Evolutionary conservation across 2,888 invertebrate genomes (phyloP).

Genomic region (Adineta ricciae): DNA sequence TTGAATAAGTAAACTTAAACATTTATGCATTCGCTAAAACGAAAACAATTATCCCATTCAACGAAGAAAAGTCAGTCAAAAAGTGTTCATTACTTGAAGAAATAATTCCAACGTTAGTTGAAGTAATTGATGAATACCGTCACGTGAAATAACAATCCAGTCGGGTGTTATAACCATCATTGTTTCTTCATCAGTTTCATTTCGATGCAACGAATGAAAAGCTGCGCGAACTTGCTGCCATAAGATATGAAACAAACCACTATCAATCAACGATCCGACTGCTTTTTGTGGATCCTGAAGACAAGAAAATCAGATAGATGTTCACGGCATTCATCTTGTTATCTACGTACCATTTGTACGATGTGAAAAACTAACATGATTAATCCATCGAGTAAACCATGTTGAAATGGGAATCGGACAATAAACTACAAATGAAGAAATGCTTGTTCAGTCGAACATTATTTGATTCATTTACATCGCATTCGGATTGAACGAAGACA

Average conservation of each 20-base stretch:
- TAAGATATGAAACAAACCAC: conserved; percentile 22
- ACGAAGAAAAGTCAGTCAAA: too few relatives aligned
- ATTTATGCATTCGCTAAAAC: conserved; percentile 26
- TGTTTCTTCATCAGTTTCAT: background rate
- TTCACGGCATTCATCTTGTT: background rate
- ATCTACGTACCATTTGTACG: background rate
- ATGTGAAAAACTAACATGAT: conserved; percentile 25
- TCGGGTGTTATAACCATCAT: background rate
- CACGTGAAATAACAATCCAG: conserved; percentile 28
- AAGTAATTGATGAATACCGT: conserved; percentile 27
- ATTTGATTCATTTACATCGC: conserved; percentile 4
- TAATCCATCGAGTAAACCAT: conserved; percentile 30
- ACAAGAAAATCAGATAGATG: background rate
- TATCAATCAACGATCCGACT: conserved; percentile 24
- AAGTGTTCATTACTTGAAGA: conserved; percentile 4
- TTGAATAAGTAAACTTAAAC: conserved; percentile 26
- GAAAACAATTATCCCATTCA: too few relatives aligned
- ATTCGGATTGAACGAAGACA: conserved; percentile 16
- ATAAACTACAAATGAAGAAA: conserved; percentile 23
- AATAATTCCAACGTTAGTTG: conserved; percentile 25
- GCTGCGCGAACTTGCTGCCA: conserved; percentile 23
- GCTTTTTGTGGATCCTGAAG: conserved; percentile 28
- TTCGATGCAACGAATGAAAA: conserved; percentile 16
- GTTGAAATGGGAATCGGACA: conserved; percentile 30
- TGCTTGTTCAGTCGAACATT: background rate